Percentiles rank a stretch among this genome's conserved stretches.
phyloP scores from a whole-genome alignment of 2,888 invertebrate genomes.

The Pemphredon lugubris region DNA sequence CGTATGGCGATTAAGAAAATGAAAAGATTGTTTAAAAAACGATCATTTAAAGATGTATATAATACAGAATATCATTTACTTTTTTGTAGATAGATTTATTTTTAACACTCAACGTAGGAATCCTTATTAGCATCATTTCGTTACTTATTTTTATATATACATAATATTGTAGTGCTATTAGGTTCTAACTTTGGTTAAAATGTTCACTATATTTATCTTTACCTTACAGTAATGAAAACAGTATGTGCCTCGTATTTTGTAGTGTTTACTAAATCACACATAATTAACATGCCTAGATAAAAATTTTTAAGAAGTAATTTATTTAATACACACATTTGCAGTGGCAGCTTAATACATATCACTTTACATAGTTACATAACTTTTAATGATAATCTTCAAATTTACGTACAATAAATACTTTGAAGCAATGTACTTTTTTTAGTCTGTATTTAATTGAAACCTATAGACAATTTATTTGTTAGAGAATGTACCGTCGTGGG shows the following conservation, averaged over 20 bases:
- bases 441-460: not conserved
- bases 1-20: conserved; percentile 30
- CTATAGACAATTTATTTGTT: not conserved
- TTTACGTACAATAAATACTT: conserved; percentile 60
- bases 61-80: conserved; percentile 43
- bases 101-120: conserved; percentile 47
- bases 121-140: conserved; percentile 41
- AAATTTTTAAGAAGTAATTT: conserved; percentile 69
- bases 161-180: conserved; percentile 38
- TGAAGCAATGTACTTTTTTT: conserved; percentile 14
- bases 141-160: conserved; percentile 62
- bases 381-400: conserved; percentile 57
- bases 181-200: conserved; percentile 49
- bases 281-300: conserved; percentile 50
- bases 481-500: too few species aligned
- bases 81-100: conserved; percentile 66
- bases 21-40: conserved; percentile 25
- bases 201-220: conserved; percentile 61
- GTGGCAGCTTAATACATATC: conserved; percentile 72
- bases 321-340: conserved; percentile 69
- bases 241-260: conserved; percentile 70
- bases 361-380: conserved; percentile 60
- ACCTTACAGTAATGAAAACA: conserved; percentile 59
- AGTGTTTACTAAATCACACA: conserved; percentile 59
- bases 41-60: conserved; percentile 55